These are phyloP conservation scores for Thomomys bottae DNA, from an alignment of 2,113 vertebrate genomes.

Conservation along the genomic window DNA sequence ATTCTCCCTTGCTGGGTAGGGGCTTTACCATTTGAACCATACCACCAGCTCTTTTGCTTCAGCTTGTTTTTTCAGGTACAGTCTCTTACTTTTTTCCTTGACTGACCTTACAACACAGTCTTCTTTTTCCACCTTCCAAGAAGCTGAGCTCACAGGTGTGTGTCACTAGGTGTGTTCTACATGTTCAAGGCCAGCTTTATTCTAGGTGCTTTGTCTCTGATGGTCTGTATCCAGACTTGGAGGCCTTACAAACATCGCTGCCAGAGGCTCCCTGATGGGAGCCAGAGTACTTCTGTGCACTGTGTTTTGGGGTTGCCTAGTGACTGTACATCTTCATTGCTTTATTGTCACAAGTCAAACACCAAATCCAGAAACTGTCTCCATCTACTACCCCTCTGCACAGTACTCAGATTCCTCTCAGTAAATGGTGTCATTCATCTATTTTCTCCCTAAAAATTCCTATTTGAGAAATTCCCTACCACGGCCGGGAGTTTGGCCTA, in stretches of 20 bases:
- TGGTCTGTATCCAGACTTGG: neutral
- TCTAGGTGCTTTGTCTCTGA: neutral
- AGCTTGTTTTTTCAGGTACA: too few species aligned
- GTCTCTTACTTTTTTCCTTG: too few species aligned
- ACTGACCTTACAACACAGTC: too few species aligned
- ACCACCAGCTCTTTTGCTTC: too few species aligned
- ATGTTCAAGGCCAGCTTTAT: neutral
- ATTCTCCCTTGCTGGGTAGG: too few species aligned
- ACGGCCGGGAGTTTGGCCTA: too few species aligned
- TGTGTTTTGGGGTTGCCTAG: too few species aligned
- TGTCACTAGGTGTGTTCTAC: neutral
- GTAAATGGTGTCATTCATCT: neutral
- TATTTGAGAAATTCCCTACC: rapidly evolving
- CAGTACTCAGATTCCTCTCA: neutral
- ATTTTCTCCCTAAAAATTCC: neutral
- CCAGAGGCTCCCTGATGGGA: neutral
- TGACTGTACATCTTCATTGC: neutral
- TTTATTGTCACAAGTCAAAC: neutral
- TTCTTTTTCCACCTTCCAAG: too few species aligned
- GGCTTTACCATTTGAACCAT: too few species aligned
- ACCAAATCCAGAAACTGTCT: neutral
- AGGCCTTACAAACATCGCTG: neutral
- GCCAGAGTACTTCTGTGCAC: too few species aligned
- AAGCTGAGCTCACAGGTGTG: too few species aligned
- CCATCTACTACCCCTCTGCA: neutral